Conservation (phyloP, 2,888 invertebrate genomes). For the Apeira syringaria region DNA sequence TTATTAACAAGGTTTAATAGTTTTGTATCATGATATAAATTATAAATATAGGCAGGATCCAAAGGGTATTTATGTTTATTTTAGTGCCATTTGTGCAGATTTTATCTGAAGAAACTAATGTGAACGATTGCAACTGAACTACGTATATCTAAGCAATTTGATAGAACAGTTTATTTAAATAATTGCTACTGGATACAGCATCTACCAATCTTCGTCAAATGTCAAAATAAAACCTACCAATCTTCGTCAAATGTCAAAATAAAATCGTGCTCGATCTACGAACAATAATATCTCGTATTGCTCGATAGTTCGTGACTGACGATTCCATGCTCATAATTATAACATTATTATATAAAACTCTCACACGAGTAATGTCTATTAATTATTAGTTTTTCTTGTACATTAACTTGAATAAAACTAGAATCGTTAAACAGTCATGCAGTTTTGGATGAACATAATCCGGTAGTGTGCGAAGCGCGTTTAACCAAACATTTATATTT, state of each 20-base stretch:
- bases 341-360: neutral
- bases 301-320: conserved; percentile 15
- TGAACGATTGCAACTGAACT: no score
- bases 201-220: conserved; percentile 2
- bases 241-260: neutral
- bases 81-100: neutral
- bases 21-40: no score
- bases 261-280: conserved; percentile 11
- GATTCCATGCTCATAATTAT: neutral
- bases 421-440: neutral
- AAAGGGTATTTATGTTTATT: no score
- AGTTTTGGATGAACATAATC: no score
- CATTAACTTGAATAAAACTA: neutral
- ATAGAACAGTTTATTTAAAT: no score
- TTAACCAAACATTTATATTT: no score
- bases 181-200: conserved; percentile 9
- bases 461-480: no score
- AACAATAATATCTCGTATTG: no score
- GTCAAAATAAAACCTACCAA: conserved; percentile 8
- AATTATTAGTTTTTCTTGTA: conserved; percentile 2
- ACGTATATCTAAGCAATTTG: no score
- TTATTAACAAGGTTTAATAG: no score
- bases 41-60: no score
- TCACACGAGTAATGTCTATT: conserved; percentile 8
- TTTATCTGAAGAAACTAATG: neutral